Base-by-base conservation (phyloP, 2,113 vertebrate genomes). In the Hippocampus barbouri region DNA sequence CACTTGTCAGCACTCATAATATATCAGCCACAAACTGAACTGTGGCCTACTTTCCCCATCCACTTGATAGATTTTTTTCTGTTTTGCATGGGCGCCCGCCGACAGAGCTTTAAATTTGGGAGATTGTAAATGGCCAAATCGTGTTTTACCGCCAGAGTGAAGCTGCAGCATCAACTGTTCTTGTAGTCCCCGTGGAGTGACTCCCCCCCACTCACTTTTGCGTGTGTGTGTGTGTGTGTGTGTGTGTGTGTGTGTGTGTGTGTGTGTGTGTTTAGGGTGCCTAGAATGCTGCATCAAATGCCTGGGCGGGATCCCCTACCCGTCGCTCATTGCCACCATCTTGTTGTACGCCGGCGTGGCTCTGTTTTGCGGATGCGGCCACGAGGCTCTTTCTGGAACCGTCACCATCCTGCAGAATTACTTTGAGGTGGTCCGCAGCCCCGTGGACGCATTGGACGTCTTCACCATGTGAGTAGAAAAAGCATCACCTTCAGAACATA, bases 281-380 rank as follows among this genome's bases (percentile, higher is more conserved):
- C 95, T 98, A 0, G 97, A 98, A 79, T 99, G 97, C 86, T 99
- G 97, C 83, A 95, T 99, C 87, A 98, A 98, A 91, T 99, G 97
- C 86, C 90, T 99, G 88, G 95, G 96, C n/a, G 97, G 97, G 45
- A 98, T 99, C 84, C 97, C 97, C 0, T 99, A 99, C 0, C 96
- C 97, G 0, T 99, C 97, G 23, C 88, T 99, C 73, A 93, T 98
- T 16, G 97, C 97, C 69, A 99, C 97, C 82, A 97, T 99, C 90
- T 88, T 99, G 87, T 94, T 98, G 25, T 99, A 99, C 0, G 97
- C 96, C 5, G 97, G 97, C 0, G 97, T 99, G 25, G 97, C 96
- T 0, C 92, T 99, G 34, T 99, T 99, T 93, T 99, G 97, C 75
- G 96, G 97, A 66, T 99, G 97, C 9, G 97, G 97, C 18, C 97